Conservation (phyloP, 2,113 vertebrate species). For the Istiophorus platypterus region DNA sequence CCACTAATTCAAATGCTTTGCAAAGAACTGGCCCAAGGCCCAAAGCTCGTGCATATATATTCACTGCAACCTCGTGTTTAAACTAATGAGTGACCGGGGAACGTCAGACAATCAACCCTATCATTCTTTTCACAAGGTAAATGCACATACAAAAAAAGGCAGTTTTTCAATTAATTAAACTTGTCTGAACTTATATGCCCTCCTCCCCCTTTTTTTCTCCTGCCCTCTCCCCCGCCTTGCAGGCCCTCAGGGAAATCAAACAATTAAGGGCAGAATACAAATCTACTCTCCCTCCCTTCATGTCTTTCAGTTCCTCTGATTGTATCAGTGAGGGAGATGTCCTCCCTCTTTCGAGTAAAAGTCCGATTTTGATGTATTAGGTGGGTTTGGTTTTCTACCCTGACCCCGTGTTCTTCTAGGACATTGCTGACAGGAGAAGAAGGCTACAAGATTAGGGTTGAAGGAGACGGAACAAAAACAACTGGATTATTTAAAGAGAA, state of each 20-base stretch:
- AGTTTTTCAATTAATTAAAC: constrained; percentile 75
- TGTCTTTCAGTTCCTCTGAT: constrained; percentile 42
- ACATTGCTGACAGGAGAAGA: constrained; percentile 30
- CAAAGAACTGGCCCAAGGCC: constrained; percentile 58
- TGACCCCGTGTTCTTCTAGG: constrained; percentile 28
- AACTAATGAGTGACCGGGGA: constrained; percentile 78
- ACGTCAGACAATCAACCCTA: constrained; percentile 72
- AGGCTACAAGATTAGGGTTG: not conserved
- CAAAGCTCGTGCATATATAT: constrained; percentile 66
- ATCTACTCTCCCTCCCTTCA: constrained; percentile 44
- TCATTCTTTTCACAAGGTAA: constrained; percentile 71
- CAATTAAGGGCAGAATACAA: constrained; percentile 71
- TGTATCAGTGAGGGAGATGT: constrained; percentile 44
- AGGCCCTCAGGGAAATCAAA: constrained; percentile 67
- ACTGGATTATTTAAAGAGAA: constrained; percentile 33
- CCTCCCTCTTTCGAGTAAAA: constrained; percentile 19
- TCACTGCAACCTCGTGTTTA: constrained; percentile 65
- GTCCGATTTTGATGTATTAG: constrained; percentile 44
- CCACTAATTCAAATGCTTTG: constrained; percentile 66
- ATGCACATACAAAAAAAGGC: constrained; percentile 44
- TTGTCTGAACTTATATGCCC: constrained; percentile 50
- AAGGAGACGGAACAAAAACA: constrained; percentile 18
- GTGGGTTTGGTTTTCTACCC: constrained; percentile 1
- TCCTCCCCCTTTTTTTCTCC: not conserved
- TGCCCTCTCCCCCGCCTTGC: constrained; percentile 20